Base-by-base conservation (phyloP, 2,888 invertebrate genomes). In the Cabera pusaria region DNA sequence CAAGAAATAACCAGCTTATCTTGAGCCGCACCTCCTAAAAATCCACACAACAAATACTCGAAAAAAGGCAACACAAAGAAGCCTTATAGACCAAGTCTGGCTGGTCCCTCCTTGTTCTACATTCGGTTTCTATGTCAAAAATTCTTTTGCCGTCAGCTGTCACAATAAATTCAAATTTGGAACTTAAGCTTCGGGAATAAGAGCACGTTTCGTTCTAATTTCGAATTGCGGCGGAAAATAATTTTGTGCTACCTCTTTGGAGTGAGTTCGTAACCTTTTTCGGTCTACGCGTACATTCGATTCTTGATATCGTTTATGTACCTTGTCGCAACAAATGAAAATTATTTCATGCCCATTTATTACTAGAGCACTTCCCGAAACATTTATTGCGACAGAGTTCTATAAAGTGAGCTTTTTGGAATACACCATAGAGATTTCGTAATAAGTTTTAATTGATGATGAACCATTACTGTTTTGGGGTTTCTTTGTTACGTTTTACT, bases 51-150 rank as follows among this genome's bases (percentile, higher is more conserved):
- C 40, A 36, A 64, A 51, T 50, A 52, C 48, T 64, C 51, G 48
- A 61, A 64, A 58, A 44, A 42, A 41, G 55, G 52, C 48, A 35
- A 59, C 68, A 85, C 85, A 85, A 85, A 85, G 86, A 69, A 59
- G 56, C 56, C 62, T 59, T 57, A 64, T 35, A 57, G 75, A 28
- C 55, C 75, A 59, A 44, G 21, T 11, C 52, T 64, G 16, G 52
- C 32, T 66, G 75, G 75, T 52, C 56, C 52, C 52, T 43, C 47
- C 37, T 29, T 64, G 73, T 58, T 64, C 74, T 70, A 76, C 73
- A 74, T 76, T 69, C 66, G 67, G 63, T 44, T 41, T 45, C 47
- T 52, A 52, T 33, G 52, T 45, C 65, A 63, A 69, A 47, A 67
- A 67, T 62, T 64, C 59, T 64, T 67, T 66, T 63, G 56, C 54